Conservation (phyloP, 2,113 vertebrate species). For the Fukomys damarensis region DNA sequence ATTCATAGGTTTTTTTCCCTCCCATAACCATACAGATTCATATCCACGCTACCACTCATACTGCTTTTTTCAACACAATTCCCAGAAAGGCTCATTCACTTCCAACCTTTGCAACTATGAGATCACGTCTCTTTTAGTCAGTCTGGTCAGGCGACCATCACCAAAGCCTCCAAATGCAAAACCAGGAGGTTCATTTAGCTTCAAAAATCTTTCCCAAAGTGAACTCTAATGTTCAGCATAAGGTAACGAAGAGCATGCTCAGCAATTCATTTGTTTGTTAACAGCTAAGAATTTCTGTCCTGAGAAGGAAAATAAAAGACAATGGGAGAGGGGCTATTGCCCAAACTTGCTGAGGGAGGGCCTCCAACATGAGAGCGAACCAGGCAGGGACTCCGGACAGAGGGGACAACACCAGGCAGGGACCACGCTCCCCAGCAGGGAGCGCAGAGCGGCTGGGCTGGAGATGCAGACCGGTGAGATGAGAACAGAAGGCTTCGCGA, state of each 20-base stretch:
- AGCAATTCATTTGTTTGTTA: background rate
- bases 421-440: background rate
- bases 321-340: background rate
- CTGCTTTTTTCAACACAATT: background rate
- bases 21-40: background rate
- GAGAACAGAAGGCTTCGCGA: background rate
- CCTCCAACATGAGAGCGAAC: background rate
- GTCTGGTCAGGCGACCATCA: background rate
- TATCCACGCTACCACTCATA: too few relatives aligned
- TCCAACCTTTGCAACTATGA: background rate
- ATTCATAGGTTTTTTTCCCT: accelerated
- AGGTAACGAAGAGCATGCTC: background rate
- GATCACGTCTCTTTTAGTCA: background rate
- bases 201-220: background rate
- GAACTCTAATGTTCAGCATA: background rate
- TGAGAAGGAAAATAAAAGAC: background rate
- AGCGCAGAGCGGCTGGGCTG: background rate
- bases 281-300: background rate
- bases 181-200: background rate
- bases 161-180: background rate
- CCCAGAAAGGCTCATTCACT: background rate
- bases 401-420: accelerated
- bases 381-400: background rate
- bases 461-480: accelerated
- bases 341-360: background rate